Base-by-base conservation (phyloP, 2,888 invertebrate genomes). In the Pyrgus malvae region DNA sequence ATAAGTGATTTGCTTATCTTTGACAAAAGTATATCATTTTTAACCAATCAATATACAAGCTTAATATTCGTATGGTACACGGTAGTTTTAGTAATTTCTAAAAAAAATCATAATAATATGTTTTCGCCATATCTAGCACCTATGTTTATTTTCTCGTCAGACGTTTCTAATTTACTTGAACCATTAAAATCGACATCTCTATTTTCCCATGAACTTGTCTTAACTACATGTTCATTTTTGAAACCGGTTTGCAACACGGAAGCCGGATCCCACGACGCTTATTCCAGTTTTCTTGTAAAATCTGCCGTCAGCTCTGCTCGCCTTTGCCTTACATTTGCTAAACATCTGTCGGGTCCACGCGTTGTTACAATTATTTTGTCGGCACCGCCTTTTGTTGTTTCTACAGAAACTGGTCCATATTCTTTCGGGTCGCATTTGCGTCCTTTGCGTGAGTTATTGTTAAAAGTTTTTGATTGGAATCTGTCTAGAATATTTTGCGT, bases 191-290 rank as follows among this genome's bases (percentile, higher is more conserved):
- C 8, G 7, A 38, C 21, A 17, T 35, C 16, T 8, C 23, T 16
- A 42, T 29, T 23, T 53, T 53, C 44, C 35, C 51, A 53, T 45
- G 29, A 51, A 44, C 44, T 37, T 37, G 37, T 14, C 37, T 37
- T 38, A 37, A 45, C 45, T 9, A 2, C 9, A 41, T 25, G 37
- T n/a, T 48, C 46, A 33, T 33, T 33, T 40, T 33, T 49, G 62
- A 65, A 78, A 86, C 86, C 78, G 76, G 86, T 85, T 76, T 67
- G 68, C 70, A 72, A 84, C 70, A 62, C 84, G 87, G 87, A 88
- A 87, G 81, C 66, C 65, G 56, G 67, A 68, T 80, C 82, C 65
- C 77, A 79, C 80, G 73, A 61, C 67, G 74, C 71, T 70, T 76
- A 78, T 78, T 83, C 78, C 78, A 74, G 78, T 80, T 84, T 83